A percentile compares a stretch with the other conserved stretches of the same genome.
These are phyloP conservation scores for Drosophila silvestris DNA, from an alignment of 2,888 invertebrate genomes.

Conservation along the genomic window DNA sequence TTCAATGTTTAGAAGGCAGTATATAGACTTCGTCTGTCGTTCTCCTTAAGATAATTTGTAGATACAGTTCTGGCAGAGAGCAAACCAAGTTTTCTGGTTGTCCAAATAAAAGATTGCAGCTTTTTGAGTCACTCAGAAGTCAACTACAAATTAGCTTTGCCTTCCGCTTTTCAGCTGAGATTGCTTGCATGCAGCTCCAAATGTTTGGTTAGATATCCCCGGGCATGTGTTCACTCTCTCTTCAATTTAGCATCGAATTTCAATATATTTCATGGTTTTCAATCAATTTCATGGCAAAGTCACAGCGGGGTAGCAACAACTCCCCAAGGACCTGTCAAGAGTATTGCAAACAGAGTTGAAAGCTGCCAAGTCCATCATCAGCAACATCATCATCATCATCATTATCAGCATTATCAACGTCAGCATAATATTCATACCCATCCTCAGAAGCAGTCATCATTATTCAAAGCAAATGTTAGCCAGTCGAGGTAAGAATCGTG, in stretches of 20 bases:
- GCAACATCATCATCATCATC: constrained; percentile 7
- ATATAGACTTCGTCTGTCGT: not conserved
- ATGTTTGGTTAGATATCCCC: constrained; percentile 32
- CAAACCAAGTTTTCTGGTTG: not conserved
- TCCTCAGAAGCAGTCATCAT: constrained; percentile 20
- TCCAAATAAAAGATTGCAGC: not conserved
- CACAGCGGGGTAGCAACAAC: constrained; percentile 56
- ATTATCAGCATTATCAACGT: constrained; percentile 24
- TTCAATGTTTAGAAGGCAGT: not conserved
- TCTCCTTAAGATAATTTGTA: not conserved
- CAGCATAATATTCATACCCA: constrained; percentile 14
- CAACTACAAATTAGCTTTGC: constrained; percentile 12
- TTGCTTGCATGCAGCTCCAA: constrained; percentile 26
- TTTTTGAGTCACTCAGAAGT: not conserved
- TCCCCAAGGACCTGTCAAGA: constrained; percentile 75
- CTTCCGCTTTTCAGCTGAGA: constrained; percentile 17
- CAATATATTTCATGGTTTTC: constrained; percentile 79
- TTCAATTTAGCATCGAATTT: constrained; percentile 68
- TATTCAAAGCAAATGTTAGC: constrained; percentile 34
- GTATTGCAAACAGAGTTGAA: constrained; percentile 65
- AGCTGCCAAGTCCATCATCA: constrained; percentile 53
- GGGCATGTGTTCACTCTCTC: constrained; percentile 5
- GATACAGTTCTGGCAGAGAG: not conserved
- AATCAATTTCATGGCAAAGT: constrained; percentile 72
- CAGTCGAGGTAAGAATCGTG: constrained; percentile 26